Conservation (phyloP, 2,113 vertebrate genomes). For the Centropus bengalensis region DNA sequence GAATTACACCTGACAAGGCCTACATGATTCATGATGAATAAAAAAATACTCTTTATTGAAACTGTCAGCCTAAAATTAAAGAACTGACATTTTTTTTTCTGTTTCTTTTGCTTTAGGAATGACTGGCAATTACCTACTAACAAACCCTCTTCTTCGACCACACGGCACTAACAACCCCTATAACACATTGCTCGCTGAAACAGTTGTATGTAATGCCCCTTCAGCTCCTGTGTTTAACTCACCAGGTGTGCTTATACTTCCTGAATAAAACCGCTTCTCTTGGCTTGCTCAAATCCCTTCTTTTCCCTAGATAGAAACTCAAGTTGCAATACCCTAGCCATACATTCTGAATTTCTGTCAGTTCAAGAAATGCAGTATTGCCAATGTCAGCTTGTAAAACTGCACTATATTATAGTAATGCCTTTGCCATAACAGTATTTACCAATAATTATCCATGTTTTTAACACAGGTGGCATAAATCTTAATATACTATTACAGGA, state of each 20-base stretch:
- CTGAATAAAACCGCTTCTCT: conserved; percentile 73
- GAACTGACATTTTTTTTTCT: conserved; percentile 87
- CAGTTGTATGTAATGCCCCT: conserved; percentile 99
- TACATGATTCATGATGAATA: conserved; percentile 54
- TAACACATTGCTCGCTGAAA: conserved; percentile 99
- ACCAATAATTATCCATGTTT: conserved; percentile 86
- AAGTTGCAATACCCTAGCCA: conserved; percentile 41
- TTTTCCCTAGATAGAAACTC: conserved; percentile 64
- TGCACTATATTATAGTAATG: conserved; percentile 89
- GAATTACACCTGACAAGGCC: conserved; percentile 70
- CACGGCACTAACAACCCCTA: conserved; percentile 99
- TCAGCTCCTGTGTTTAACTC: conserved; percentile 99
- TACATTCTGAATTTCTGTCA: conserved; percentile 64
- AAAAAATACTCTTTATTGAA: conserved; percentile 72
- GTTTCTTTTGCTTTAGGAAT: conserved; percentile 95
- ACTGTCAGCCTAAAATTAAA: conserved; percentile 76
- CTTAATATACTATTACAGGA: conserved; percentile 91
- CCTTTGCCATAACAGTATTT: conserved; percentile 78
- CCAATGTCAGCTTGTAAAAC: conserved; percentile 82
- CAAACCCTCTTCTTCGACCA: conserved; percentile 99
- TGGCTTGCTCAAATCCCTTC: conserved; percentile 66
- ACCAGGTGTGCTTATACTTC: conserved; percentile 97
- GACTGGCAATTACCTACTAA: conserved; percentile 99
- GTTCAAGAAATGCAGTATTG: conserved; percentile 53
- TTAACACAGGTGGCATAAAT: conserved; percentile 89